Evolutionary conservation across 2,113 vertebrate species (phyloP).

Genomic region (Heterotis niloticus): DNA sequence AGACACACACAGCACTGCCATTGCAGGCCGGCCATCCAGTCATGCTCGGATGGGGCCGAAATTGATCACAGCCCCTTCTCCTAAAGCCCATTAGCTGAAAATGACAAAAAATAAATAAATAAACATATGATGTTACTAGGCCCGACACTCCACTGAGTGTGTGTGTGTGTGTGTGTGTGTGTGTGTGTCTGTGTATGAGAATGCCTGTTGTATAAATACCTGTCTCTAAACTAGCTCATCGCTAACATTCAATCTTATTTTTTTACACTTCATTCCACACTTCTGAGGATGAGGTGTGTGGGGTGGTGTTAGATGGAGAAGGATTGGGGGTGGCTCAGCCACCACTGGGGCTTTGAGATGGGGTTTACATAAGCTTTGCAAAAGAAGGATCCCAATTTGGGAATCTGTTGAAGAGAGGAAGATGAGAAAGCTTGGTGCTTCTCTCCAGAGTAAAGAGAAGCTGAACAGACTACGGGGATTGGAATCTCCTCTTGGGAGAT

Average conservation of each 20-base stretch:
- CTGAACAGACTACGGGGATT: neutral
- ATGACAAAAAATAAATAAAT: too few relatives aligned
- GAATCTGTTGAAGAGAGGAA: neutral
- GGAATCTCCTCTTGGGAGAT: neutral
- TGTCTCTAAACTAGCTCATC: neutral
- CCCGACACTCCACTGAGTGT: neutral
- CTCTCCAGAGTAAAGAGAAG: neutral
- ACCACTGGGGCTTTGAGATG: neutral
- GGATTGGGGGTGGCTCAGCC: constrained; percentile 22
- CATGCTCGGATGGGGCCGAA: neutral
- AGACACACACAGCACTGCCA: too few relatives aligned
- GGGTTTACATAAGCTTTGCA: neutral
- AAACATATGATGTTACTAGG: neutral
- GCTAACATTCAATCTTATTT: neutral
- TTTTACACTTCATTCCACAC: neutral
- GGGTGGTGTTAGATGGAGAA: neutral
- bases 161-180: neutral
- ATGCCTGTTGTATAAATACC: neutral
- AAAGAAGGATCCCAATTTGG: too few relatives aligned
- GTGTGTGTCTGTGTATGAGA: constrained; percentile 9
- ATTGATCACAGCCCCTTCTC: neutral
- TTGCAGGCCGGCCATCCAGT: too few relatives aligned
- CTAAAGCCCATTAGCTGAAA: too few relatives aligned
- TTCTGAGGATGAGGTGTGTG: neutral
- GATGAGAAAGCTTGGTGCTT: neutral